Conservation (phyloP, 2,113 vertebrate species). For the Phalacrocorax aristotelis region DNA sequence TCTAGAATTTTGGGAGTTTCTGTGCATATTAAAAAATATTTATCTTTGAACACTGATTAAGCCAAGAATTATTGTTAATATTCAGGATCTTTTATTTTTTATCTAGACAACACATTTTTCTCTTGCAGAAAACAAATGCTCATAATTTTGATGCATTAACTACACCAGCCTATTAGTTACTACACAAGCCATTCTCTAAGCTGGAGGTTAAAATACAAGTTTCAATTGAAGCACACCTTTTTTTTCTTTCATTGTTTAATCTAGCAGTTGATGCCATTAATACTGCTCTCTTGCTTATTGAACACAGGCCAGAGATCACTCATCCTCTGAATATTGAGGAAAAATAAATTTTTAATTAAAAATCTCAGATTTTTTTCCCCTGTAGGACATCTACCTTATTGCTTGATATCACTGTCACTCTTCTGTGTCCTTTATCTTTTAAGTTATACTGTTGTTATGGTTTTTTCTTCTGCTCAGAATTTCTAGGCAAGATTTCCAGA, state of each 20-base stretch:
- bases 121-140: background rate
- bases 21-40: background rate
- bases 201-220: background rate
- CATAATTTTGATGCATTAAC: background rate
- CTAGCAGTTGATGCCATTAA: background rate
- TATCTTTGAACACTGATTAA: background rate
- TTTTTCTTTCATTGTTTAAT: background rate
- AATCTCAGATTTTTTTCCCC: background rate
- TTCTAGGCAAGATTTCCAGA: background rate
- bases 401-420: background rate
- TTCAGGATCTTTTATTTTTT: background rate
- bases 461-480: background rate
- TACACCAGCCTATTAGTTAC: background rate
- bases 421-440: background rate
- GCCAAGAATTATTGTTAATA: background rate
- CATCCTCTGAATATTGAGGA: background rate
- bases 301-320: background rate
- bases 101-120: background rate
- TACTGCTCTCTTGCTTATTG: background rate
- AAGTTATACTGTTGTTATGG: background rate
- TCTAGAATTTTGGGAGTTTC: background rate
- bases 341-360: background rate
- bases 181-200: background rate
- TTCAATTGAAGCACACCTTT: background rate
- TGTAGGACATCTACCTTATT: background rate